Conservation (phyloP, 2,113 vertebrate genomes). For the Aleadryas rufinucha region DNA sequence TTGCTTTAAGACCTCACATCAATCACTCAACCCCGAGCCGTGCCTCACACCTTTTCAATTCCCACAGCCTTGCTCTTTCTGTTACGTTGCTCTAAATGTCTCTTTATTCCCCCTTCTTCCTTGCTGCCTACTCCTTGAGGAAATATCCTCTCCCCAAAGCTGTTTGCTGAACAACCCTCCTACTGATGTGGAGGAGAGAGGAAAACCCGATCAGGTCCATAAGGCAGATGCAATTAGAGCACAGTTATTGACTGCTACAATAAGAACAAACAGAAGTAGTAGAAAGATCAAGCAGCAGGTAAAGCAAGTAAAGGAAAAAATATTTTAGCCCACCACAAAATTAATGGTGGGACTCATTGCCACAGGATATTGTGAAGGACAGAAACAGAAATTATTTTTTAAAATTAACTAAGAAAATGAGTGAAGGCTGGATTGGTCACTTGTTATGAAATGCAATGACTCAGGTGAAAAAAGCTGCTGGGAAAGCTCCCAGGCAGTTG, state of each 20-base stretch:
- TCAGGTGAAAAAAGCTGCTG: background rate
- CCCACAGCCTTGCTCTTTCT: background rate
- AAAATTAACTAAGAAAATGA: background rate
- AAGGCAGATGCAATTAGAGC: background rate
- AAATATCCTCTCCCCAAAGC: background rate
- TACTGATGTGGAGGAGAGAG: background rate
- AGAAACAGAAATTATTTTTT: background rate
- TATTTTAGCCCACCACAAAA: background rate
- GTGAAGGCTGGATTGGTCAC: background rate
- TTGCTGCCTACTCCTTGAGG: background rate
- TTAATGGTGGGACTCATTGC: background rate
- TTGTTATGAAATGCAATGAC: background rate
- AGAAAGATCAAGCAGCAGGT: background rate
- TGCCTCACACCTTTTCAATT: background rate
- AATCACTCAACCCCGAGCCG: constrained; percentile 4
- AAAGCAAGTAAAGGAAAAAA: background rate
- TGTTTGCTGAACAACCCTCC: background rate
- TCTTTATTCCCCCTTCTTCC: background rate
- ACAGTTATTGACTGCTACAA: background rate
- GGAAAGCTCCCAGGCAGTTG: background rate
- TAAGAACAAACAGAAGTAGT: background rate
- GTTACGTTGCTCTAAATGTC: background rate
- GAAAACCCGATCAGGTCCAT: background rate
- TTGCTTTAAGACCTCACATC: constrained; percentile 48
- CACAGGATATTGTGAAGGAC: background rate